Evolutionary conservation across 2,888 invertebrate genomes (phyloP).

Genomic region (Rugalucina vietnamica): DNA sequence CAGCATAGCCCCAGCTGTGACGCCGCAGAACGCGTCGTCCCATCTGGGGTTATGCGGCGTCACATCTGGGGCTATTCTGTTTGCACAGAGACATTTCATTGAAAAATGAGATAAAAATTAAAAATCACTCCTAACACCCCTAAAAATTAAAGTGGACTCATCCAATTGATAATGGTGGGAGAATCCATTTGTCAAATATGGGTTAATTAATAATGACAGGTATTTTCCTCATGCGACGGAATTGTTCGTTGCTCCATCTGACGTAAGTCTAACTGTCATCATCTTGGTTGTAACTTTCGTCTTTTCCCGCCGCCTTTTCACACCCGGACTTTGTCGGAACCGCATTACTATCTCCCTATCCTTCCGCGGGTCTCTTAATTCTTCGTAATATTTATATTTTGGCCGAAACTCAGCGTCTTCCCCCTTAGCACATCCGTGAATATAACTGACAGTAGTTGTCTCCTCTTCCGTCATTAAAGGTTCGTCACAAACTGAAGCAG

Average conservation of each 20-base stretch:
- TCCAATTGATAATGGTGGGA: no score
- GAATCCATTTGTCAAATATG: no score
- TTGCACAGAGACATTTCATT: no score
- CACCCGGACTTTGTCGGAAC: constrained; percentile 76
- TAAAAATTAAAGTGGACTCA: no score
- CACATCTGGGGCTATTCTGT: no score
- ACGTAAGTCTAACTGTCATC: constrained; percentile 14
- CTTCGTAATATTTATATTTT: constrained; percentile 78
- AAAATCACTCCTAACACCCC: no score
- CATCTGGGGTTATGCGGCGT: no score
- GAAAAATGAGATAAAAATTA: no score
- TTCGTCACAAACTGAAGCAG: constrained; percentile 59
- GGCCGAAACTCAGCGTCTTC: constrained; percentile 74
- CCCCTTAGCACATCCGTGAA: constrained; percentile 68
- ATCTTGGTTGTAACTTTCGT: constrained; percentile 45
- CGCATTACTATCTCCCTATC: constrained; percentile 74
- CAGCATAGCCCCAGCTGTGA: no score
- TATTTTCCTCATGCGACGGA: background rate
- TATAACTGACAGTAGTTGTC: constrained; percentile 62
- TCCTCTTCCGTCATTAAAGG: constrained; percentile 63
- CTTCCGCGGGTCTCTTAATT: constrained; percentile 71
- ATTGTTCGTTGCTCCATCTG: constrained; percentile 4
- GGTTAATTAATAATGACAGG: no score
- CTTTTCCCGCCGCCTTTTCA: constrained; percentile 70
- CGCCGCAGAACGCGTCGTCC: no score